A percentile compares a stretch with the other conserved stretches of the same genome.
Evolutionary conservation across 2,797 vertebrate genomes (phyloP).

Genomic region (Gambelia wislizenii): DNA sequence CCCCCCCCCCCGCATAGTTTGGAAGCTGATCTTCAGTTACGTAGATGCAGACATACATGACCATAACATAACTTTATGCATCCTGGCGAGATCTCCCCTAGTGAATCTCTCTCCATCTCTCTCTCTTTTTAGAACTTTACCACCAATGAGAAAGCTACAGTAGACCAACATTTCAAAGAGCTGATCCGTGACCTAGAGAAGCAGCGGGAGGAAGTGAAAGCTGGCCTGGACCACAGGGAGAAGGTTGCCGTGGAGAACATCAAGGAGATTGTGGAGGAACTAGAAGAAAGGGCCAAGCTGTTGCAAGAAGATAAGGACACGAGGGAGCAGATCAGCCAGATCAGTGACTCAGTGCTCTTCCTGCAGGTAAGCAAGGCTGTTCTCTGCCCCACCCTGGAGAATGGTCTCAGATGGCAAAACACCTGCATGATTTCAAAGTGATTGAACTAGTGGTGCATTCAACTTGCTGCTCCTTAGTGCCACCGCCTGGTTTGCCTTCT

Average conservation of each 20-base stretch:
- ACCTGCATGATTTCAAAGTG: background rate
- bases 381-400: background rate
- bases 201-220: constrained; percentile 83
- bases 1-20: no score
- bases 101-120: background rate
- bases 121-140: constrained; percentile 78
- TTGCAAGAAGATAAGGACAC: constrained; percentile 82
- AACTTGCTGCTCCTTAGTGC: no score
- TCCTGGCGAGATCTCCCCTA: background rate
- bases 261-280: constrained; percentile 80
- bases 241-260: constrained; percentile 80
- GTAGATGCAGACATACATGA: no score
- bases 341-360: constrained; percentile 84
- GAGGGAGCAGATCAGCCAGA: constrained; percentile 82
- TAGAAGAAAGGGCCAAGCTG: constrained; percentile 81
- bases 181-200: constrained; percentile 82
- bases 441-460: background rate
- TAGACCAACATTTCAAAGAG: constrained; percentile 84
- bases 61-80: no score
- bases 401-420: background rate
- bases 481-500: no score
- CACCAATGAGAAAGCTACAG: constrained; percentile 81
- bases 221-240: constrained; percentile 80
- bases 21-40: no score
- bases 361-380: constrained; percentile 74